These are phyloP conservation scores for Sprattus sprattus DNA, from an alignment of 2,113 vertebrate species.

Conservation along the genomic window DNA sequence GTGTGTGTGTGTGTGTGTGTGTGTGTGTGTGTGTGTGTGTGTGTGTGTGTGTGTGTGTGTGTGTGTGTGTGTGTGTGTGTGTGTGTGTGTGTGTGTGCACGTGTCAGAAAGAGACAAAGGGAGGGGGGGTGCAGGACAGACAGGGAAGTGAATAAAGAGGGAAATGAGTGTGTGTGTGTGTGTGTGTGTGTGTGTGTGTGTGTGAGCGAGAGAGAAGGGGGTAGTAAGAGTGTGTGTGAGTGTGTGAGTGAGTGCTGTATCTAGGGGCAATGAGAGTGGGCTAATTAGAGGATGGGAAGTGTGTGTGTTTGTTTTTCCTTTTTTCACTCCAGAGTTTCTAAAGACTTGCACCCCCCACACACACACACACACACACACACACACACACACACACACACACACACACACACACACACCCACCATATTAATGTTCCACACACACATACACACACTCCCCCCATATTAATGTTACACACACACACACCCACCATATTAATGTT, in stretches of 20 bases:
- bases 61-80: no score
- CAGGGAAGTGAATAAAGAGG: neutral
- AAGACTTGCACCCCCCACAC: slow-evolving; percentile 57
- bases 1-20: neutral
- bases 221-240: no score
- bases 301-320: slow-evolving; percentile 65
- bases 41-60: no score
- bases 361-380: no score
- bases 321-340: slow-evolving; percentile 55
- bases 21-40: no score
- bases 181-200: neutral
- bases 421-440: no score
- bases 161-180: neutral
- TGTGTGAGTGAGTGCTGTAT: slow-evolving; percentile 37
- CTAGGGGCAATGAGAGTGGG: slow-evolving; percentile 63
- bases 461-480: no score
- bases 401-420: no score
- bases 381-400: no score
- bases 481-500: slow-evolving; percentile 16
- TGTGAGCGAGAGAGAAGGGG: no score
- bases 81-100: no score
- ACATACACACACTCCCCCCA: no score
- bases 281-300: slow-evolving; percentile 71
- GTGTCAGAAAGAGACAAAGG: neutral
- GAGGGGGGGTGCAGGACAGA: neutral